Conservation (phyloP, 2,113 vertebrate genomes). For the Limnothrissa miodon region DNA sequence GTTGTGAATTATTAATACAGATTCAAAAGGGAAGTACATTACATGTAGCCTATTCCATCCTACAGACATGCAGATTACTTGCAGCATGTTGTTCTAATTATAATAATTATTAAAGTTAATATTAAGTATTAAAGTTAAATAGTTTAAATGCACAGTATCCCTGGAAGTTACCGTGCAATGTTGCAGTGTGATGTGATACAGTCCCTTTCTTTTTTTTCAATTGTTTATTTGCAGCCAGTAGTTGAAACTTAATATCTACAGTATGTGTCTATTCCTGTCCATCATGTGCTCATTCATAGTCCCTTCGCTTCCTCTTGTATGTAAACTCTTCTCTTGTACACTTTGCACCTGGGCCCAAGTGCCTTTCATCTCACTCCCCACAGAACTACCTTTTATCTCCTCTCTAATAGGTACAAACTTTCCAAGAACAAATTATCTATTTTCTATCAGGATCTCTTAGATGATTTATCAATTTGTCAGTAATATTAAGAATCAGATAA, state of each 20-base stretch:
- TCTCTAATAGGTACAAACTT: not conserved
- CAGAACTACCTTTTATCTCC: not conserved
- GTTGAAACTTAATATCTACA: not conserved
- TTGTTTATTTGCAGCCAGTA: not conserved
- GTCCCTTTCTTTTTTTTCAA: not conserved
- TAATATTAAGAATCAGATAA: too few relatives aligned
- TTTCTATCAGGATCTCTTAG: not conserved
- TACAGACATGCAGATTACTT: too few relatives aligned
- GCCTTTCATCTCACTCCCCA: not conserved
- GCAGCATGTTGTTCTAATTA: too few relatives aligned
- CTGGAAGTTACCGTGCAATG: not conserved
- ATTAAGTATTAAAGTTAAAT: too few relatives aligned
- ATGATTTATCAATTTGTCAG: not conserved
- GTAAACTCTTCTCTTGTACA: not conserved
- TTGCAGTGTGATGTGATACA: not conserved
- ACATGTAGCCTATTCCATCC: too few relatives aligned
- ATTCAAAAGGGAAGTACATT: too few relatives aligned
- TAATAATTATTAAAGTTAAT: too few relatives aligned
- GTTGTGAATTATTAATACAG: too few relatives aligned
- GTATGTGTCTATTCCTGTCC: constrained; percentile 10
- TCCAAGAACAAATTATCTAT: not conserved
- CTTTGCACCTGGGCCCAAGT: not conserved
- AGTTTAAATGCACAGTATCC: too few relatives aligned
- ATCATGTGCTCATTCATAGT: not conserved
- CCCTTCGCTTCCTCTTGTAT: not conserved